These are phyloP conservation scores for Rhinoderma darwinii DNA, from an alignment of 2,113 vertebrate species.

Conservation along the genomic window DNA sequence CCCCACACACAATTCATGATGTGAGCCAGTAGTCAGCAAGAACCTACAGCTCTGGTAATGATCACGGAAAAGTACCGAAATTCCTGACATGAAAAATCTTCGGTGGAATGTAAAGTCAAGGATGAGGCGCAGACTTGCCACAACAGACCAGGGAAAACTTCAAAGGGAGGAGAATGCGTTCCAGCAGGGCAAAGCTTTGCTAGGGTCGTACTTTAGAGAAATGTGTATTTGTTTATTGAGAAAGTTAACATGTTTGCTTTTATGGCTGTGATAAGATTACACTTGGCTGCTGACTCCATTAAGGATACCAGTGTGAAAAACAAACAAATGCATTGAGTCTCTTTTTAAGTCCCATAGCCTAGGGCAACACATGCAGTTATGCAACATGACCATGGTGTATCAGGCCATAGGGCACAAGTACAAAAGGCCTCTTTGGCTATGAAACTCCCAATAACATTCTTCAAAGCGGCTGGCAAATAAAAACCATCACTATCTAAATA, in stretches of 20 bases:
- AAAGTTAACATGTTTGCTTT: slow-evolving; percentile 34
- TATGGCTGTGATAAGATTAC: slow-evolving; percentile 26
- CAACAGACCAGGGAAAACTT: background rate
- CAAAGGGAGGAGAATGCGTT: background rate
- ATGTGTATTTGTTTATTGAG: slow-evolving; percentile 25
- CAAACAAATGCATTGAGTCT: background rate
- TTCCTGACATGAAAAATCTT: background rate
- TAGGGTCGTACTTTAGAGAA: slow-evolving; percentile 2
- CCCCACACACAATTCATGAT: too few species aligned
- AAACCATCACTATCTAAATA: background rate
- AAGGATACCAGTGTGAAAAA: background rate
- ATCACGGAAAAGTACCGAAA: background rate
- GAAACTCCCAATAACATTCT: background rate
- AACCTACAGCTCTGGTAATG: background rate
- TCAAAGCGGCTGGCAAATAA: background rate
- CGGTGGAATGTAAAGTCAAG: background rate
- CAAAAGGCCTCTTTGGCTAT: background rate
- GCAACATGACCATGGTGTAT: background rate
- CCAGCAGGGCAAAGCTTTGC: background rate
- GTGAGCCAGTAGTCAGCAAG: too few species aligned
- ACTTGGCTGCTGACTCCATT: slow-evolving; percentile 1
- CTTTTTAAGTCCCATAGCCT: background rate
- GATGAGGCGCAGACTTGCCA: slow-evolving; percentile 1
- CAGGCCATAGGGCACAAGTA: background rate
- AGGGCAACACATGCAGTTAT: background rate